Evolutionary conservation across 1,140 invertebrate species (phyloP).

Genomic region (Luehdorfia chinensis): DNA sequence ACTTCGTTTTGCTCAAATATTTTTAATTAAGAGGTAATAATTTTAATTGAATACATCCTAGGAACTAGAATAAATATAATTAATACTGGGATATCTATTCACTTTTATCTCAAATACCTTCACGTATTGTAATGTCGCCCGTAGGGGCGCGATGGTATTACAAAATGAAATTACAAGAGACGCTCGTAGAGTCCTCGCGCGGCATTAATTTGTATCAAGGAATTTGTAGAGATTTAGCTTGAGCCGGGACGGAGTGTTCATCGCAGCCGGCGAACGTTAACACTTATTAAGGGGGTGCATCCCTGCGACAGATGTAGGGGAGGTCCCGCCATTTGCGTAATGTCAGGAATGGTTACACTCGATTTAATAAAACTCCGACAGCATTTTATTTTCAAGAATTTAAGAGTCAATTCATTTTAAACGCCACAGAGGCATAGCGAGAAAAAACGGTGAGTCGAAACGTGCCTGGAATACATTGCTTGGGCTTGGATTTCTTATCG

Average conservation of each 20-base stretch:
- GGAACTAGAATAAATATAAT: too few species aligned
- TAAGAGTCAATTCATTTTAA: conserved; percentile 75
- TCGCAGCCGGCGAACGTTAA: conserved; percentile 74
- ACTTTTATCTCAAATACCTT: conserved; percentile 17
- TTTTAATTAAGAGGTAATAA: too few species aligned
- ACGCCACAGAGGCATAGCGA: conserved; percentile 56
- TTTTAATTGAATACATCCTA: too few species aligned
- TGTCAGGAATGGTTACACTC: conserved; percentile 75
- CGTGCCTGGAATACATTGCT: conserved; percentile 71
- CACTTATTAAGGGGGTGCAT: conserved; percentile 76
- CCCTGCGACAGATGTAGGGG: conserved; percentile 75
- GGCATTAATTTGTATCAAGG: conserved; percentile 75
- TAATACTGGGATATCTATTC: conserved; percentile 6
- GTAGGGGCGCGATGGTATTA: conserved; percentile 42
- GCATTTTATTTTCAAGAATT: conserved; percentile 74
- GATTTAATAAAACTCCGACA: conserved; percentile 76
- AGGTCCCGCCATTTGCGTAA: conserved; percentile 74
- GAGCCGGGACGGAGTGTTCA: conserved; percentile 62
- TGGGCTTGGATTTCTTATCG: conserved; percentile 75
- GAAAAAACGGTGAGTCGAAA: conserved; percentile 71
- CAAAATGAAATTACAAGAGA: conserved; percentile 70
- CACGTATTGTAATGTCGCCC: conserved; percentile 32
- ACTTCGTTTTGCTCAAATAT: too few species aligned
- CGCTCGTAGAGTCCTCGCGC: conserved; percentile 52
- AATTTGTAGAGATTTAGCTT: conserved; percentile 76